phyloP scores from a whole-genome alignment of 2,797 vertebrate genomes.

The Crocodylus rhombifer region DNA sequence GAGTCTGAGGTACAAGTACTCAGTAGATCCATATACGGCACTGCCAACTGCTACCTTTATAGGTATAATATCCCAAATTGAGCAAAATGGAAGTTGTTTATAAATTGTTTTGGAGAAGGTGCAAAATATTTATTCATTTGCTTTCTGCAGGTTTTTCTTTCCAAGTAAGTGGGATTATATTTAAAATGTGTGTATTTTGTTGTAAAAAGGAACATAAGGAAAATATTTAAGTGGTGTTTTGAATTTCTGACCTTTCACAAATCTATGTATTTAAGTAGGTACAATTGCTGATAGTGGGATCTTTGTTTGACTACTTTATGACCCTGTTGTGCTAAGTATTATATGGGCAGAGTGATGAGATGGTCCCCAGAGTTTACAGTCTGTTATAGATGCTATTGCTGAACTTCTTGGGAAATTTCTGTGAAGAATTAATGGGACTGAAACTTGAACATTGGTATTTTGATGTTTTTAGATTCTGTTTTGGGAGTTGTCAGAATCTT shows the following conservation, averaged over 20 bases:
- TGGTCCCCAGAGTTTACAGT: background rate
- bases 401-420: background rate
- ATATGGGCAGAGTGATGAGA: too few species aligned
- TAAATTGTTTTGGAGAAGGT: conserved; percentile 31
- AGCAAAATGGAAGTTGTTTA: conserved; percentile 62
- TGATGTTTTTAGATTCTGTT: background rate
- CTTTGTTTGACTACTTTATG: too few species aligned
- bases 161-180: background rate
- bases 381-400: background rate
- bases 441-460: background rate
- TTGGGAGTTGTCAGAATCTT: background rate
- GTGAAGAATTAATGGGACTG: background rate
- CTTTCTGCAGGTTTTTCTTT: background rate
- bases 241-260: background rate
- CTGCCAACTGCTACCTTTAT: conserved; percentile 56
- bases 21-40: conserved; percentile 43
- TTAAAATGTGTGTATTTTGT: background rate
- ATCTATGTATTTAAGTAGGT: background rate
- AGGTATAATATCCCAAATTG: conserved; percentile 57
- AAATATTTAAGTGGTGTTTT: background rate
- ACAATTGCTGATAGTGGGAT: background rate
- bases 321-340: too few species aligned
- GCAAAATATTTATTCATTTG: conserved; percentile 3
- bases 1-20: conserved; percentile 52
- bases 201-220: conserved; percentile 49